These are phyloP conservation scores for Lithosia quadra DNA, from an alignment of 2,888 invertebrate species.

Conservation along the genomic window DNA sequence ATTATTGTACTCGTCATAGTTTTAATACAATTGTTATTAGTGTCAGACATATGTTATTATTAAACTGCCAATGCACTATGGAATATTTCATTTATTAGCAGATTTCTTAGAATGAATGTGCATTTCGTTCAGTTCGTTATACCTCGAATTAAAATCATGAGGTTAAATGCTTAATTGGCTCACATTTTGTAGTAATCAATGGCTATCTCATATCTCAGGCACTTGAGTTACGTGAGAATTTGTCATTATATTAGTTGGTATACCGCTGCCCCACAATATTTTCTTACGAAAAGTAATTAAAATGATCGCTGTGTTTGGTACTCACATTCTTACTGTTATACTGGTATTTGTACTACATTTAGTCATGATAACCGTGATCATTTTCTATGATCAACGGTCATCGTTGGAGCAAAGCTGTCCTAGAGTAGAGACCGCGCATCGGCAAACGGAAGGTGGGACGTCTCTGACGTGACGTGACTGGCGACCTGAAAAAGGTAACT, in stretches of 20 bases:
- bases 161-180: conserved; percentile 67
- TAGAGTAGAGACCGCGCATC: too few species aligned
- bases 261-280: not conserved
- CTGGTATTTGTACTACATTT: too few species aligned
- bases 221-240: conserved; percentile 40
- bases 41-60: too few species aligned
- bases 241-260: conserved; percentile 10
- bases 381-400: too few species aligned
- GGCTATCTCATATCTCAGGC: conserved; percentile 40
- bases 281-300: not conserved
- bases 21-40: too few species aligned
- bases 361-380: too few species aligned
- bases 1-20: too few species aligned
- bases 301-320: not conserved
- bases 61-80: conserved; percentile 27
- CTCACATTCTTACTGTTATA: not conserved
- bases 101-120: conserved; percentile 54
- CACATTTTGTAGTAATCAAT: conserved; percentile 57
- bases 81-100: conserved; percentile 55
- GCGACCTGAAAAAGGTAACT: too few species aligned
- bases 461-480: too few species aligned
- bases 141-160: conserved; percentile 56
- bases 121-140: conserved; percentile 51
- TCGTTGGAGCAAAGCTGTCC: too few species aligned
- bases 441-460: too few species aligned